Evolutionary conservation across 1,140 invertebrate species (phyloP).

Genomic region (Tetramorium simillimum): DNA sequence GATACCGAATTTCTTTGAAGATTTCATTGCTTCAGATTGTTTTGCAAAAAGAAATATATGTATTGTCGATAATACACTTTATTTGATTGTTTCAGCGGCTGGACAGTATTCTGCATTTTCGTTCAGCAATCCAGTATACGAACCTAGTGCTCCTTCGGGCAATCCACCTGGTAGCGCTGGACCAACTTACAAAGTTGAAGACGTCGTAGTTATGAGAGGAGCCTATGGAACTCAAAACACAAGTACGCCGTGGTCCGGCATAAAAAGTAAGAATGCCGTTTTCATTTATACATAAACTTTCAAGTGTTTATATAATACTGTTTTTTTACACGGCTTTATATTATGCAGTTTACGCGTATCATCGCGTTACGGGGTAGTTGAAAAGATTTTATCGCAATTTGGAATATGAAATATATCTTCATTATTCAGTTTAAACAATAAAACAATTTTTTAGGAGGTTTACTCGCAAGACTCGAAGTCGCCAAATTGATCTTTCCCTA

Average conservation of each 20-base stretch:
- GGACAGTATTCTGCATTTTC: constrained; percentile 88
- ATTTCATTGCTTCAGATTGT: not conserved
- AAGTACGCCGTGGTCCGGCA: constrained; percentile 87
- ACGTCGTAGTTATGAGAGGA: constrained; percentile 89
- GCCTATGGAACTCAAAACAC: constrained; percentile 84
- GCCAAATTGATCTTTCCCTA: constrained; percentile 94
- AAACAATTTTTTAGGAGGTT: constrained; percentile 86
- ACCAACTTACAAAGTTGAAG: constrained; percentile 92
- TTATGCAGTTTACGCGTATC: too few species aligned
- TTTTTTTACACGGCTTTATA: not conserved
- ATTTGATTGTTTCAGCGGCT: constrained; percentile 64
- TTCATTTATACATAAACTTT: not conserved
- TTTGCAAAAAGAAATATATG: not conserved
- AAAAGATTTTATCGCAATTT: not conserved
- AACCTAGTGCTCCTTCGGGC: constrained; percentile 86
- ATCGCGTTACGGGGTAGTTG: not conserved
- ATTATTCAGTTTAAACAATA: constrained; percentile 12
- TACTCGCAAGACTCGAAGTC: constrained; percentile 90
- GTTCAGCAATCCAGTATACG: constrained; percentile 93
- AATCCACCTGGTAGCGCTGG: constrained; percentile 86
- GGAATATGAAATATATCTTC: not conserved
- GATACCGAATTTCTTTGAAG: not conserved
- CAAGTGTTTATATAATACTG: not conserved
- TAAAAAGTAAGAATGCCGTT: constrained; percentile 87
- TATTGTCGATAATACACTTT: not conserved